phyloP scores from a whole-genome alignment of 2,888 invertebrate species.

The Aromia moschata region DNA sequence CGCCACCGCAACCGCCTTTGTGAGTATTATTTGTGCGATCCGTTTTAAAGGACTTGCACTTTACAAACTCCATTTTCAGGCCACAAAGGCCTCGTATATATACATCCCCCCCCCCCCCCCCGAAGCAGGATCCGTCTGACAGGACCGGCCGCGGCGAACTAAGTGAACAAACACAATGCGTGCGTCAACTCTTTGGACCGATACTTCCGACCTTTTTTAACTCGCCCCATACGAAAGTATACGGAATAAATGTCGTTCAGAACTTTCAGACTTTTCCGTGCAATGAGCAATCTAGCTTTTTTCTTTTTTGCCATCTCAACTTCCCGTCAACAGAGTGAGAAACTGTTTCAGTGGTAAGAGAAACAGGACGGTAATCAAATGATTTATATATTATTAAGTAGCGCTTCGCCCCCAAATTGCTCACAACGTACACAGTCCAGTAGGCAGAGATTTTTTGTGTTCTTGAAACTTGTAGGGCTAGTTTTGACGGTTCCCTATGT shows the following conservation, averaged over 20 bases:
- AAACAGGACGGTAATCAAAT: no score
- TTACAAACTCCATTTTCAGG: conserved; percentile 11
- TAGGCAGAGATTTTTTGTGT: no score
- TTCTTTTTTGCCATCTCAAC: no score
- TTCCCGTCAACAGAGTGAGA: no score
- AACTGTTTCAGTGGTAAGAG: no score
- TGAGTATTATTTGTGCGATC: conserved; percentile 1
- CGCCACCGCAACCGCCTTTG: not conserved
- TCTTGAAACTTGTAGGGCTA: no score
- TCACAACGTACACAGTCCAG: no score
- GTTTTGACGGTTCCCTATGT: no score
- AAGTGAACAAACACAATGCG: conserved; percentile 33
- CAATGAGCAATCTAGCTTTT: conserved; percentile 26
- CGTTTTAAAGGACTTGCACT: conserved; percentile 11
- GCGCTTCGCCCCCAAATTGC: no score
- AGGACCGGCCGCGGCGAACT: conserved; percentile 7
- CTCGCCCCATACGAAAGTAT: conserved; percentile 20
- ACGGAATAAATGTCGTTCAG: conserved; percentile 27
- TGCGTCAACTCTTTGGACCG: conserved; percentile 27
- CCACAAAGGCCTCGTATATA: conserved; percentile 11
- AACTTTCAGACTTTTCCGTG: conserved; percentile 22
- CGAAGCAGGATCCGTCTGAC: conserved; percentile 1
- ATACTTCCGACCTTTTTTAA: conserved; percentile 35
- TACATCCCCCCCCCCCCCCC: no score
- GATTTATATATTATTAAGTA: no score